Evolutionary conservation across 35 echinoderm and acorn worm genomes (phyloP).

Genomic region (Ptychodera flava): DNA sequence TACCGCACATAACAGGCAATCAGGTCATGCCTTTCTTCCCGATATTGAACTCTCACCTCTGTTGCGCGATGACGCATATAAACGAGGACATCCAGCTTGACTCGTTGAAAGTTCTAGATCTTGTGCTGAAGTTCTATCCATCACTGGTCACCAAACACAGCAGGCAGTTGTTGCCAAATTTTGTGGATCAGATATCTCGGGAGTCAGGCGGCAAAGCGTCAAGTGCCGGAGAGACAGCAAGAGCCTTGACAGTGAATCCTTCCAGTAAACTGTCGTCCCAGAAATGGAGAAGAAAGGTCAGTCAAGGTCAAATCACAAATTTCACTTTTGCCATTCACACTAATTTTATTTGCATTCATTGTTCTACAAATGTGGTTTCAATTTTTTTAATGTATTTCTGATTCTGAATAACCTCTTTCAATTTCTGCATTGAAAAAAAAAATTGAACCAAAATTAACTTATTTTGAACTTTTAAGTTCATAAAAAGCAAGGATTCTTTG

Average conservation of each 20-base stretch:
- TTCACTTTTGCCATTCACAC: too few species aligned
- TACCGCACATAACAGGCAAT: neutral
- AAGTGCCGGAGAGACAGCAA: neutral
- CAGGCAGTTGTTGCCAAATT: slow-evolving; percentile 67
- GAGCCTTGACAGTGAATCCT: slow-evolving; percentile 54
- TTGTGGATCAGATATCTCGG: slow-evolving; percentile 80
- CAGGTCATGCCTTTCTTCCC: slow-evolving; percentile 83
- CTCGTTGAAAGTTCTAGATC: slow-evolving; percentile 68
- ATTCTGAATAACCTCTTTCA: too few species aligned
- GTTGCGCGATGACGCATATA: slow-evolving; percentile 93
- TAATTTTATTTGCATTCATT: too few species aligned
- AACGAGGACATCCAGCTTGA: slow-evolving; percentile 82
- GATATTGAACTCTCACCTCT: slow-evolving; percentile 56
- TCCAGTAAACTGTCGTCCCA: slow-evolving; percentile 66
- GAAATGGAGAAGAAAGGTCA: slow-evolving; percentile 87
- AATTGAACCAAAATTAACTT: too few species aligned
- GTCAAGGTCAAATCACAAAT: neutral
- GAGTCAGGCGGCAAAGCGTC: slow-evolving; percentile 33
- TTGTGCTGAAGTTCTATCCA: slow-evolving; percentile 53
- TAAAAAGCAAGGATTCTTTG: too few species aligned
- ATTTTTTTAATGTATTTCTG: too few species aligned
- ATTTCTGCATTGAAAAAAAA: too few species aligned
- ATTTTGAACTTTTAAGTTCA: too few species aligned
- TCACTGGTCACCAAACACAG: slow-evolving; percentile 46
- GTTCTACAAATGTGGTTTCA: too few species aligned